These are phyloP conservation scores for Malurus elegans DNA, from an alignment of 2,113 vertebrate genomes.

Conservation along the genomic window DNA sequence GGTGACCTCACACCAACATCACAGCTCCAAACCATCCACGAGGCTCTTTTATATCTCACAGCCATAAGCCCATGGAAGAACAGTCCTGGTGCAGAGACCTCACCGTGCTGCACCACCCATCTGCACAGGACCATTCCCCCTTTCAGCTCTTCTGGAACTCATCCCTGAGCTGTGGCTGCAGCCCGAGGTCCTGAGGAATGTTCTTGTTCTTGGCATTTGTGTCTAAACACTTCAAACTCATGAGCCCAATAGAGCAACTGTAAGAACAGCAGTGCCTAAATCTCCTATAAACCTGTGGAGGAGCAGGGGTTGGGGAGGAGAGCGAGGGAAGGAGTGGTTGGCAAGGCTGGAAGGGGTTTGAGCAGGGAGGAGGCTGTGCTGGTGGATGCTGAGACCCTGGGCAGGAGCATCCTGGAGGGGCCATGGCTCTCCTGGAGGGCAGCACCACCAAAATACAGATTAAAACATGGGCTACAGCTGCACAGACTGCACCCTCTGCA, in stretches of 20 bases:
- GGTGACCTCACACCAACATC: background rate
- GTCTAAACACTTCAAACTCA: background rate
- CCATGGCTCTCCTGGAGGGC: background rate
- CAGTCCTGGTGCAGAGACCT: background rate
- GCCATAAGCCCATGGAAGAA: background rate
- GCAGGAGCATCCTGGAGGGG: background rate
- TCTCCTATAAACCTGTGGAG: background rate
- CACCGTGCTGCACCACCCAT: rapidly evolving
- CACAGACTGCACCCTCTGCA: background rate
- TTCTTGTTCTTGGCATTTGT: background rate
- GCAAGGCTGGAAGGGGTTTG: rapidly evolving
- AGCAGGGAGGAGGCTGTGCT: background rate
- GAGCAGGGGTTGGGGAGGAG: background rate
- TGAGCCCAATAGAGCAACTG: background rate
- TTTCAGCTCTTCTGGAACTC: background rate
- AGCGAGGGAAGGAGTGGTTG: background rate
- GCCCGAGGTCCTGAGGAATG: background rate
- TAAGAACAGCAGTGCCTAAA: background rate
- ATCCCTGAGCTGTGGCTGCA: background rate
- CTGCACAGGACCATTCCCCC: background rate
- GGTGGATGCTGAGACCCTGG: background rate
- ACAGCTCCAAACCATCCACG: rapidly evolving
- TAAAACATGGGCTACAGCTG: background rate
- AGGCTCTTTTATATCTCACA: background rate
- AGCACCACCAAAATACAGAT: background rate